phyloP scores from a whole-genome alignment of 1,140 invertebrate genomes.

The Drosophila tani region DNA sequence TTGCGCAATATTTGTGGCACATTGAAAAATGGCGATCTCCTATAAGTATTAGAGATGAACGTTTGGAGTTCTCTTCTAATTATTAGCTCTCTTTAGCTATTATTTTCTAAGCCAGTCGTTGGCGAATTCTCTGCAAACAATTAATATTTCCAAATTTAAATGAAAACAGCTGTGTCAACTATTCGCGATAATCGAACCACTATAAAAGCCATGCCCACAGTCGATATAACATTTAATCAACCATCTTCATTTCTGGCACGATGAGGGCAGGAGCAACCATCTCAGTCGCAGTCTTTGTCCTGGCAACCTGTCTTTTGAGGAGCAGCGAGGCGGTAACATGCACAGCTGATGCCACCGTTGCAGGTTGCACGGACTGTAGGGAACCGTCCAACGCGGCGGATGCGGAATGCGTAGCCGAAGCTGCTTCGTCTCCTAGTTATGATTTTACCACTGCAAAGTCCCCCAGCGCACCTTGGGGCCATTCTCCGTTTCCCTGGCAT shows the following conservation, averaged over 20 bases:
- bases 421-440: slow-evolving; percentile 4
- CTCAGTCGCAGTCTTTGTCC: slow-evolving; percentile 7
- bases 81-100: not conserved
- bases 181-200: not conserved
- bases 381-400: not conserved
- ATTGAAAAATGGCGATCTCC: not conserved
- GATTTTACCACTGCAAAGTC: not conserved
- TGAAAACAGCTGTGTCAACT: slow-evolving; percentile 34
- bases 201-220: slow-evolving; percentile 13
- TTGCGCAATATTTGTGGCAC: not conserved
- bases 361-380: slow-evolving; percentile 17
- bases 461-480: not conserved
- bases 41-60: not conserved
- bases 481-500: not conserved
- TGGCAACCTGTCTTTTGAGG: not conserved
- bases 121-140: slow-evolving; percentile 6
- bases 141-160: not conserved
- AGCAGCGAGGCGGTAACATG: slow-evolving; percentile 32
- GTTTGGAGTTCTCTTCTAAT: not conserved
- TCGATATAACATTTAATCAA: not conserved
- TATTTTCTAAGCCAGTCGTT: not conserved
- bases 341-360: not conserved
- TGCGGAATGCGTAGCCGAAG: slow-evolving; percentile 1
- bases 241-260: not conserved
- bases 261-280: not conserved